These are phyloP conservation scores for Oasisia sp. DNA, from an alignment of 2,888 invertebrate genomes.

Conservation along the genomic window DNA sequence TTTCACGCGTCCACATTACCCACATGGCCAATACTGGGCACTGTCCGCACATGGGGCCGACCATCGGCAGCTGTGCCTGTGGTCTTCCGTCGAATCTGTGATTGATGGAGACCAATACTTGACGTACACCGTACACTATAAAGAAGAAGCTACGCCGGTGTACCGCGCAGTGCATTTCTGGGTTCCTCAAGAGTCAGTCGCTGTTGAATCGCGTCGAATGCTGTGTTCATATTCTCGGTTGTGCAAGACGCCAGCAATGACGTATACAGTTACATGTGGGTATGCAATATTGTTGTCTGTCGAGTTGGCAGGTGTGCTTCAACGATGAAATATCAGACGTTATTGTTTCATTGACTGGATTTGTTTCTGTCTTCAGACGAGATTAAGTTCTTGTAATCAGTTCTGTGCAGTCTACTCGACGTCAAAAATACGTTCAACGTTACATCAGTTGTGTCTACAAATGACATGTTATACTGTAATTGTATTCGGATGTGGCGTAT, in stretches of 20 bases:
- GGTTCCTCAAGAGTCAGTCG: not conserved
- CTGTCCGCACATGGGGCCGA: not conserved
- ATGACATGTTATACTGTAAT: no score
- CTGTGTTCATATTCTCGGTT: not conserved
- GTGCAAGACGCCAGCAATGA: not conserved
- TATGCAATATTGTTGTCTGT: not conserved
- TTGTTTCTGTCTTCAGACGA: no score
- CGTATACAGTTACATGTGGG: not conserved
- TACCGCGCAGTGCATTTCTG: not conserved
- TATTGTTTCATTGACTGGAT: not conserved
- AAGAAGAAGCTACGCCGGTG: not conserved
- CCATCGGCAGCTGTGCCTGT: not conserved
- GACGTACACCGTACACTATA: not conserved
- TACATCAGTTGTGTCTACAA: no score
- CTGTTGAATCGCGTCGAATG: not conserved
- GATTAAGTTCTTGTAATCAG: no score
- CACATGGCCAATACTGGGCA: not conserved
- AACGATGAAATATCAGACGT: not conserved
- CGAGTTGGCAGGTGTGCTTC: not conserved
- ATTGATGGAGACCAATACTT: not conserved
- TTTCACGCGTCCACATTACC: not conserved
- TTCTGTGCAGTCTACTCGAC: no score
- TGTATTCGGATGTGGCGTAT: no score
- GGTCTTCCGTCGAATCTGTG: not conserved
- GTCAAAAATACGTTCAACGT: no score